Evolutionary conservation across 2,797 vertebrate genomes (phyloP), one percentile per base, ranked within the genome.

Genomic region (Clarias pachynema): DNA sequence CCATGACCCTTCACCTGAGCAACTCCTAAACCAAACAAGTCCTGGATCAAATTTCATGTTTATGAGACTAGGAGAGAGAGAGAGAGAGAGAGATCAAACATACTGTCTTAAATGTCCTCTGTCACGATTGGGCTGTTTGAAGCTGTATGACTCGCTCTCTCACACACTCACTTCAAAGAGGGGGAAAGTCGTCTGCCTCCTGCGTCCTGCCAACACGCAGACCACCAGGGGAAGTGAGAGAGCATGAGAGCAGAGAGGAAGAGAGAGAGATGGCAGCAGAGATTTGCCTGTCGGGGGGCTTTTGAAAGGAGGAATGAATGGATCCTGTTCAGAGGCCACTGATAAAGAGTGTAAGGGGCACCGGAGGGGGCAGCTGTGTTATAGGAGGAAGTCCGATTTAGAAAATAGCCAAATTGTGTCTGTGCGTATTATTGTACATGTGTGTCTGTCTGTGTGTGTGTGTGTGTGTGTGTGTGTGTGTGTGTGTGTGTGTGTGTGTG

Each of bases 21-120:
- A 87, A 89, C 91, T 92, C 87, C 84, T 84, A 93, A 89, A 90
- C 92, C 89, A 93, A 93, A 94, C 92, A 94, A 86, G 87, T 93
- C 89, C 91, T 94, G 93, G 90, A 87, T 95, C 91, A 85, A 89
- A 93, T 94, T 94, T 94, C 91, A 91, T 57, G 31, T 88, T 86
- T 87, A 87, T 83, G 66, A 87, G 89, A 79, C 62, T 10, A 18
- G 31, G 83, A 16, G 26, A 22, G 9, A 69, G 53, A 70, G 65
- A 31, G 40, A 59, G 70, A 74, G 44, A 53, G 26, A 75, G 73
- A 66, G 60, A 90, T 90, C 87, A 90, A 89, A 87, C 82, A 78
- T 87, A 85, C 86, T 87, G 85, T 90, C 84, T 87, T 83, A 90
- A 90, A 87, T 83, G 86, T 90, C 89, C 85, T 79, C 85, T 87